Conservation (phyloP, 2,888 invertebrate species). For the Tetranychus piercei region DNA sequence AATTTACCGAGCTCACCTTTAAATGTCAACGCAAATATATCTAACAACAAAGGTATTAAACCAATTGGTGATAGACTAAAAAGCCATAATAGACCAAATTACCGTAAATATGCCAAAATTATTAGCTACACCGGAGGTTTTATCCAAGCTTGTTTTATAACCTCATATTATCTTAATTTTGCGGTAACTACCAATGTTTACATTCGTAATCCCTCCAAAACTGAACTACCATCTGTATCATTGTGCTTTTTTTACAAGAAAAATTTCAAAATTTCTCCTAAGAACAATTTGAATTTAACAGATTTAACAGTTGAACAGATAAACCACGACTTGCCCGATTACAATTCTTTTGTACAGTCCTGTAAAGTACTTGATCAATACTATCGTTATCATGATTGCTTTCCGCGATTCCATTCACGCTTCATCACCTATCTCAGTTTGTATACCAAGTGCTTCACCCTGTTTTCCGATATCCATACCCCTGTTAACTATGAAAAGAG, state of each 20-base stretch:
- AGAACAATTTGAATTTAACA: neutral
- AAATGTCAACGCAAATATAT: too few species aligned
- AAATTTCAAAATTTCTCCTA: neutral
- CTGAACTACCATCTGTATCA: constrained; percentile 2
- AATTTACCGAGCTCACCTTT: neutral
- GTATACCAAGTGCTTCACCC: constrained; percentile 1
- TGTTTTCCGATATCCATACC: neutral
- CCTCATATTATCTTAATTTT: neutral
- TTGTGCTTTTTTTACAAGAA: neutral
- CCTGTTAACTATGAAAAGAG: neutral
- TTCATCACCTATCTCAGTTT: neutral
- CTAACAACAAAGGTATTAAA: too few species aligned
- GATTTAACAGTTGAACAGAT: neutral
- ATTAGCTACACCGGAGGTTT: neutral
- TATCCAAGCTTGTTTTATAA: neutral
- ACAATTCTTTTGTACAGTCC: neutral
- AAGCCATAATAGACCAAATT: neutral
- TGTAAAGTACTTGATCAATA: neutral
- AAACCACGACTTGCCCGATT: neutral
- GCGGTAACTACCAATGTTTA: neutral
- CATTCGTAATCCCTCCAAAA: neutral
- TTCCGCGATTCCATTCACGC: neutral
- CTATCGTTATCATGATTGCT: neutral
- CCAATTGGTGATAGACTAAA: too few species aligned
- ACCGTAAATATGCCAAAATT: neutral